Percentiles rank a stretch among this genome's conserved stretches.
Evolutionary conservation across 1,140 invertebrate species (phyloP).

Genomic region (Drosophila saltans): DNA sequence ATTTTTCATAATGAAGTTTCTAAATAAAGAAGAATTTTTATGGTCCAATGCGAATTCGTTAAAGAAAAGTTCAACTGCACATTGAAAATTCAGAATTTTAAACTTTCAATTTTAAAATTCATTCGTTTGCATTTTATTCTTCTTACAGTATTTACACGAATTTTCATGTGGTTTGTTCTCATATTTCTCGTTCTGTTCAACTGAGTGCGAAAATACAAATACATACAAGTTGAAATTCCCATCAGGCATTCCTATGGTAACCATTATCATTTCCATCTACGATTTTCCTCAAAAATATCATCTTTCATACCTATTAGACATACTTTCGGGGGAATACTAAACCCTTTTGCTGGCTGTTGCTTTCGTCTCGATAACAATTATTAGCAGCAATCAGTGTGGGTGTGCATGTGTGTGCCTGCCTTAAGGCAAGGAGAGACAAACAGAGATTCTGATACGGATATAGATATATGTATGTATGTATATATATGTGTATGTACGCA

Average conservation of each 20-base stretch:
- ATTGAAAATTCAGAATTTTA: no score
- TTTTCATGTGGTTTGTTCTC: no score
- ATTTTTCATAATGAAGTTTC: no score
- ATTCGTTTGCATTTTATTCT: no score
- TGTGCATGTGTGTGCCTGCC: slow-evolving; percentile 13
- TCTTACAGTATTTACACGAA: no score
- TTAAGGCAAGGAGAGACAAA: slow-evolving; percentile 37
- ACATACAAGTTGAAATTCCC: neutral
- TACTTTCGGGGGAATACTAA: neutral
- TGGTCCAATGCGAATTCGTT: no score
- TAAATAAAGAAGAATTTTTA: no score
- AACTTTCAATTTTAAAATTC: no score
- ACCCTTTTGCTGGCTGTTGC: neutral
- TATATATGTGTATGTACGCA: neutral
- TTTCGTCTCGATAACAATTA: slow-evolving; percentile 39
- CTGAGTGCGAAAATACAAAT: neutral
- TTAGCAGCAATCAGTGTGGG: slow-evolving; percentile 54
- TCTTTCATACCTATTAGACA: slow-evolving; percentile 2
- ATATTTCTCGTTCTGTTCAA: neutral
- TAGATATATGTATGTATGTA: no score
- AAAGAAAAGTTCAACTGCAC: no score
- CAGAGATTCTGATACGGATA: slow-evolving; percentile 29
- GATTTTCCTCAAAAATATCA: neutral
- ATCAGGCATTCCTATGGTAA: neutral
- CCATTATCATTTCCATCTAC: neutral